Evolutionary conservation across 2,113 vertebrate species (phyloP).

Genomic region (Oxyura jamaicensis): DNA sequence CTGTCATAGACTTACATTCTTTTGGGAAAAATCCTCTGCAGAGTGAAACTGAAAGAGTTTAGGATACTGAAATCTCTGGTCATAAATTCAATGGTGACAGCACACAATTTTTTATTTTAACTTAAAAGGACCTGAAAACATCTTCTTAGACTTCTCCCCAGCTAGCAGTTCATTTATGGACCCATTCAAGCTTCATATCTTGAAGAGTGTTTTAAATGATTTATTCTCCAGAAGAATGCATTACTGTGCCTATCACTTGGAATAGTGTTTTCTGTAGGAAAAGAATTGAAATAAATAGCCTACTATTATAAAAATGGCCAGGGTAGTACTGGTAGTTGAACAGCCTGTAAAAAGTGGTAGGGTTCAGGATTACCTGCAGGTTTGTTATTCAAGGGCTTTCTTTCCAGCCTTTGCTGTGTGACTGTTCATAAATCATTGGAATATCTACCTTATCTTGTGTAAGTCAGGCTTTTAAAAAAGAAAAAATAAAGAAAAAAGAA

Average conservation of each 20-base stretch:
- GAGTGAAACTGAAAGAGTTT: background rate
- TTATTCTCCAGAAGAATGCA: background rate
- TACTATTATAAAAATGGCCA: background rate
- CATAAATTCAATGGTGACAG: rapidly evolving
- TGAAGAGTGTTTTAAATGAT: background rate
- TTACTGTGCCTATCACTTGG: background rate
- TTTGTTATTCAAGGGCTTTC: background rate
- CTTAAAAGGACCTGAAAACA: background rate
- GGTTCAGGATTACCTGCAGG: background rate
- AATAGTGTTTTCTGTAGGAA: background rate
- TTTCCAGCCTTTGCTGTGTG: background rate
- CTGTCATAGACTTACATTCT: background rate
- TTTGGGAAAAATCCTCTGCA: background rate
- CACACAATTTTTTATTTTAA: background rate
- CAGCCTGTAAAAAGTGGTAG: background rate
- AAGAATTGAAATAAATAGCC: background rate
- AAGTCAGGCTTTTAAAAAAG: background rate
- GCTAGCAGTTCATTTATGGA: background rate
- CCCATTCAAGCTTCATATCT: background rate
- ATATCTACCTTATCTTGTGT: background rate
- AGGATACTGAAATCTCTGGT: background rate
- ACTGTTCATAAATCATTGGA: background rate
- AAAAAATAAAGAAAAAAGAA: too few relatives aligned
- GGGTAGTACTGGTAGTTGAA: background rate
- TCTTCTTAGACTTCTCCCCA: background rate